Percentiles rank a stretch among this genome's conserved stretches.
Evolutionary conservation across 1,140 invertebrate genomes (phyloP).

Genomic region (Hesperophylax magnus): DNA sequence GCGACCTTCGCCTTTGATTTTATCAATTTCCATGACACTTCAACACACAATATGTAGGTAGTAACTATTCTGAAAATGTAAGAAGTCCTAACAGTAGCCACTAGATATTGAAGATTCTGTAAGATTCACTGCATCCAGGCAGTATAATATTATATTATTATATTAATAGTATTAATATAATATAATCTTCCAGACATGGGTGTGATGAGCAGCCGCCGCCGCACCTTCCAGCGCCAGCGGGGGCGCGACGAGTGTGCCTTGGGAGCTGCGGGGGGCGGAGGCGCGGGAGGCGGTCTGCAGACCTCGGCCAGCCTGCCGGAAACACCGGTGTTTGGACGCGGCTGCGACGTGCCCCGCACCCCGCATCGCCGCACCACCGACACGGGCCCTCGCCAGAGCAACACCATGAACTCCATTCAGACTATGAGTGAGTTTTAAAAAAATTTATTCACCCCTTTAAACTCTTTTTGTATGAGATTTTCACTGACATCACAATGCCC

Average conservation of each 20-base stretch:
- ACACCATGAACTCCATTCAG: slow-evolving; percentile 74
- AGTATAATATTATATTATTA: too few species aligned
- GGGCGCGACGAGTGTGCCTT: slow-evolving; percentile 59
- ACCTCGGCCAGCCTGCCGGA: slow-evolving; percentile 87
- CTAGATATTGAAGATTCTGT: too few species aligned
- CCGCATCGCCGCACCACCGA: slow-evolving; percentile 76
- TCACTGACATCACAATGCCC: too few species aligned
- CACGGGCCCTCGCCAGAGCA: slow-evolving; percentile 72
- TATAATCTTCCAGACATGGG: slow-evolving; percentile 62
- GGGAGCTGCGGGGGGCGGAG: slow-evolving; percentile 42
- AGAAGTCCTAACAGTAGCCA: too few species aligned
- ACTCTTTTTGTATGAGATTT: too few species aligned
- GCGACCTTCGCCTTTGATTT: too few species aligned
- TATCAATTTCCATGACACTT: too few species aligned
- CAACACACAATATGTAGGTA: too few species aligned
- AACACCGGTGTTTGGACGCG: slow-evolving; percentile 86
- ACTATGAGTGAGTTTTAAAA: slow-evolving; percentile 64
- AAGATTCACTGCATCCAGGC: too few species aligned
- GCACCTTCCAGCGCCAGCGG: slow-evolving; percentile 69
- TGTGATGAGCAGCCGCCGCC: slow-evolving; percentile 67
- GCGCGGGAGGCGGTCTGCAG: slow-evolving; percentile 76
- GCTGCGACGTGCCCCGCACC: slow-evolving; percentile 83
- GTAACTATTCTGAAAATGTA: too few species aligned
- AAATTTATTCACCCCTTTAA: not conserved
- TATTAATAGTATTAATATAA: too few species aligned